Conservation (phyloP, 92 coral and sea anemone genomes). For the Galaxea fascicularis region DNA sequence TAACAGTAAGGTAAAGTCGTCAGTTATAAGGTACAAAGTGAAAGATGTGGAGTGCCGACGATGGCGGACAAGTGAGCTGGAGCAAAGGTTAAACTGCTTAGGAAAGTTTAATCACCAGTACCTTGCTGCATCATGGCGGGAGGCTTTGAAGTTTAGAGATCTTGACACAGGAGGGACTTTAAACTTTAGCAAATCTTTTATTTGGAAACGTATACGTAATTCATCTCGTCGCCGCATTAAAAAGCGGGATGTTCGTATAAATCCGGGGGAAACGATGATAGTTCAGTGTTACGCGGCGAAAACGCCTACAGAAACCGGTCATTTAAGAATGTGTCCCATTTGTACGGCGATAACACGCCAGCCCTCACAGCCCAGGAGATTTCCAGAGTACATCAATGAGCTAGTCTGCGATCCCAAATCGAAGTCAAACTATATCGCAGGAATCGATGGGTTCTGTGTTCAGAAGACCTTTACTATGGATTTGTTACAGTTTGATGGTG, state of each 20-base stretch:
- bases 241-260: not conserved
- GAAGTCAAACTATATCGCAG: constrained; percentile 1
- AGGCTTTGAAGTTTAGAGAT: constrained; percentile 34
- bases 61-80: not conserved
- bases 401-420: constrained; percentile 21
- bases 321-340: constrained; percentile 30
- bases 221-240: not conserved
- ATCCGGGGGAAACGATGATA: constrained; percentile 27
- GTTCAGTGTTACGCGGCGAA: constrained; percentile 12
- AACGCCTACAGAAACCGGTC: constrained; percentile 16
- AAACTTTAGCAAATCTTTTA: not conserved
- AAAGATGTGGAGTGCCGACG: constrained; percentile 9
- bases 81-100: not conserved
- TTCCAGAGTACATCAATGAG: constrained; percentile 37
- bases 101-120: constrained; percentile 25
- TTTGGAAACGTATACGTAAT: constrained; percentile 2
- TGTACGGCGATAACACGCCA: constrained; percentile 33
- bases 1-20: not conserved
- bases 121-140: constrained; percentile 10
- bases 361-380: constrained; percentile 11
- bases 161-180: constrained; percentile 12
- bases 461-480: constrained; percentile 54
- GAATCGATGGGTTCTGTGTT: constrained; percentile 43
- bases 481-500: constrained; percentile 42
- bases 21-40: constrained; percentile 1